Conservation (phyloP, 1,140 invertebrate species). For the Coboldia fuscipes region DNA sequence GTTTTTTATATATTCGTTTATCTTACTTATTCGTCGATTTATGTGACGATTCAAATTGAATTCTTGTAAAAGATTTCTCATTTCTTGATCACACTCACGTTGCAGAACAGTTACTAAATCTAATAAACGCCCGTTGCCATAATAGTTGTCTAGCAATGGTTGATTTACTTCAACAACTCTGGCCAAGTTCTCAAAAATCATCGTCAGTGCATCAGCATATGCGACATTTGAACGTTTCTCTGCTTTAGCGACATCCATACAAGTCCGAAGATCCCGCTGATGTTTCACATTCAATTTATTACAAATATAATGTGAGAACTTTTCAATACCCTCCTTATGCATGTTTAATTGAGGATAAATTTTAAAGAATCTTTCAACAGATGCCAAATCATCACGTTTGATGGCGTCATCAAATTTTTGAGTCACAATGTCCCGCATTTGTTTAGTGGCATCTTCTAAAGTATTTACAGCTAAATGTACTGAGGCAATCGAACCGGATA, state of each 20-base stretch:
- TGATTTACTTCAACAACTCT: conserved; percentile 77
- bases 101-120: conserved; percentile 52
- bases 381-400: conserved; percentile 65
- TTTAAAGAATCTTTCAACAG: conserved; percentile 96
- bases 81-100: conserved; percentile 67
- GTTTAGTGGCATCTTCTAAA: conserved; percentile 61
- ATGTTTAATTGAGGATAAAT: conserved; percentile 89
- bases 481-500: conserved; percentile 26
- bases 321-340: conserved; percentile 73
- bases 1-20: conserved; percentile 30
- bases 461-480: conserved; percentile 39
- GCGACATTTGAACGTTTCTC: conserved; percentile 55
- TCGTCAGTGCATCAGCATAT: conserved; percentile 62
- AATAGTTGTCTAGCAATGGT: conserved; percentile 83
- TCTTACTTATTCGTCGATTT: conserved; percentile 36
- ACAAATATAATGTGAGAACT: conserved; percentile 82
- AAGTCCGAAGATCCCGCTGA: conserved; percentile 46
- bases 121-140: conserved; percentile 62
- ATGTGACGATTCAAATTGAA: conserved; percentile 57
- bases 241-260: conserved; percentile 33
- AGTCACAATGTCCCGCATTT: conserved; percentile 42
- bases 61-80: conserved; percentile 44
- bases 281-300: conserved; percentile 49
- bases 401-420: conserved; percentile 84
- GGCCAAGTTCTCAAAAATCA: conserved; percentile 77